Evolutionary conservation across 1,140 invertebrate species (phyloP).

Genomic region (Cotesia chilonis): DNA sequence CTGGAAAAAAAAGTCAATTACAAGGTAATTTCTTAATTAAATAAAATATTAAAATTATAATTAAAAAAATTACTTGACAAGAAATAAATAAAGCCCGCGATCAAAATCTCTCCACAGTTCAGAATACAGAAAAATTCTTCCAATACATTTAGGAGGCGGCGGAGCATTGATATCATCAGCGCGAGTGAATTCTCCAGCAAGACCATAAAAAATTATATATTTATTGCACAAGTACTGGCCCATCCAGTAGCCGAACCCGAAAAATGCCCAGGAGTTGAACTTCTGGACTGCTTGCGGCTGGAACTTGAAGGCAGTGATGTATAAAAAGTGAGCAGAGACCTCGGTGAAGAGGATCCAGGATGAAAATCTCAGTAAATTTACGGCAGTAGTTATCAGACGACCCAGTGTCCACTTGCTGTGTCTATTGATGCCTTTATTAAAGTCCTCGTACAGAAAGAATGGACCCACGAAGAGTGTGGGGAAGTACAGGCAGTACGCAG

Average conservation of each 20-base stretch:
- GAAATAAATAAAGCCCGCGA: slow-evolving; percentile 87
- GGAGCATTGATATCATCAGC: slow-evolving; percentile 83
- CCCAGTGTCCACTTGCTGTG: slow-evolving; percentile 53
- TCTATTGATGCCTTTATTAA: slow-evolving; percentile 64
- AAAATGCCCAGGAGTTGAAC: slow-evolving; percentile 70
- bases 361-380: slow-evolving; percentile 71
- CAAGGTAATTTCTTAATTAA: background rate
- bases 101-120: slow-evolving; percentile 97
- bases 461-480: slow-evolving; percentile 83
- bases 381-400: slow-evolving; percentile 61
- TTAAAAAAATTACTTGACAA: slow-evolving; percentile 73
- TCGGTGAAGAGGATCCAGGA: slow-evolving; percentile 80
- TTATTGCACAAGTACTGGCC: slow-evolving; percentile 87
- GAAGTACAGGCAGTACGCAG: slow-evolving; percentile 83
- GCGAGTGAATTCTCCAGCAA: slow-evolving; percentile 76
- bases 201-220: slow-evolving; percentile 88
- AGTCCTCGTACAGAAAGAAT: slow-evolving; percentile 78
- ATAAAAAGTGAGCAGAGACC: slow-evolving; percentile 79
- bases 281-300: slow-evolving; percentile 64
- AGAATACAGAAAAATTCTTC: slow-evolving; percentile 89
- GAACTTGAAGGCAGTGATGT: slow-evolving; percentile 77
- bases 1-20: slow-evolving; percentile 58
- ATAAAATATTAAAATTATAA: slow-evolving; percentile 10
- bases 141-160: slow-evolving; percentile 84
- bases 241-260: slow-evolving; percentile 73